Conservation (phyloP, 1,140 invertebrate genomes). For the Leguminivora glycinivorella region DNA sequence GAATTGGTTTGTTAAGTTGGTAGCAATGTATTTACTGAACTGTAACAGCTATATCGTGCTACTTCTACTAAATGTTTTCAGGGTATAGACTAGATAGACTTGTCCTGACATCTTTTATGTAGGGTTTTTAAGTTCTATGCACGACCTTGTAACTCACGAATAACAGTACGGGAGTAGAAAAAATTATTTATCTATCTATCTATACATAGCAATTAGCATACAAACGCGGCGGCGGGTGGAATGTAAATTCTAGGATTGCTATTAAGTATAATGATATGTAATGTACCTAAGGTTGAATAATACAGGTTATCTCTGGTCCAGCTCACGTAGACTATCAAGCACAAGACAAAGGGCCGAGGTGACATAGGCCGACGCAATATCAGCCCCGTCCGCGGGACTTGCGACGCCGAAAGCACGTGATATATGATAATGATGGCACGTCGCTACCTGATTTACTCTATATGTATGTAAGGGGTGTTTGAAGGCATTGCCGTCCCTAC, state of each 20-base stretch:
- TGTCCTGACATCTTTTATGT: too few species aligned
- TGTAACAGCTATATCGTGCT: too few species aligned
- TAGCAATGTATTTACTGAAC: too few species aligned
- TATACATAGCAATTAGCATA: too few species aligned
- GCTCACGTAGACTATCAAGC: constrained; percentile 3
- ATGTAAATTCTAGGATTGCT: not conserved
- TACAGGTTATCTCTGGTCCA: constrained; percentile 1
- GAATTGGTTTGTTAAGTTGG: too few species aligned
- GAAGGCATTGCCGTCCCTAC: not conserved
- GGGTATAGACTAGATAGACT: too few species aligned
- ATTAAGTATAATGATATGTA: not conserved
- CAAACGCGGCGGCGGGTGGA: too few species aligned
- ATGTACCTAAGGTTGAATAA: not conserved
- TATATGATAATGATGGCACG: constrained; percentile 14
- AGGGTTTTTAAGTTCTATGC: too few species aligned
- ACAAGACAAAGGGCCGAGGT: constrained; percentile 3
- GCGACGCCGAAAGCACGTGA: not conserved
- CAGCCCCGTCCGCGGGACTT: not conserved
- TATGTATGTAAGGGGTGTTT: not conserved
- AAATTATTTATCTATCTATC: too few species aligned
- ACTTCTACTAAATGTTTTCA: too few species aligned
- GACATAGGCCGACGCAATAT: constrained; percentile 9
- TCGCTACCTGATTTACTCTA: constrained; percentile 2
- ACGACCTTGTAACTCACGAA: too few species aligned
- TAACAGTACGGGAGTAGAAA: too few species aligned